Percentiles rank a stretch among this genome's conserved stretches.
These are phyloP conservation scores for Leucopsar rothschildi DNA, from an alignment of 2,113 vertebrate genomes.

Conservation along the genomic window DNA sequence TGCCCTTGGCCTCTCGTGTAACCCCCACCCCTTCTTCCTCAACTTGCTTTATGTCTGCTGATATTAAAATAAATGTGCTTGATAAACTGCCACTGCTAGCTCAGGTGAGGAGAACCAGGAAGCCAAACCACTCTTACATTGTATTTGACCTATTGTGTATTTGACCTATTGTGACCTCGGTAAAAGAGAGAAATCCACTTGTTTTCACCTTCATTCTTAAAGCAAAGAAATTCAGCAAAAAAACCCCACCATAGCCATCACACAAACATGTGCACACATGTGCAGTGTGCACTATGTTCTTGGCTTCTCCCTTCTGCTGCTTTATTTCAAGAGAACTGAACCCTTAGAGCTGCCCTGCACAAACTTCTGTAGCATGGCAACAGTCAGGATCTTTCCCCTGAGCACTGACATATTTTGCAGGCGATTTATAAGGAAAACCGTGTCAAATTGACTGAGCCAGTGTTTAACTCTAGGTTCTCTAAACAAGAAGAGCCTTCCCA, in stretches of 20 bases:
- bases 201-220: background rate
- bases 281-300: background rate
- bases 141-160: background rate
- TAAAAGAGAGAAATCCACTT: background rate
- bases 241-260: background rate
- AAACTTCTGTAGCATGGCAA: background rate
- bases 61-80: background rate
- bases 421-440: background rate
- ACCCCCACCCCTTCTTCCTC: background rate
- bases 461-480: background rate
- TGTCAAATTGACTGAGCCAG: background rate
- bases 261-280: background rate
- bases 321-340: background rate
- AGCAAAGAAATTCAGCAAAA: background rate
- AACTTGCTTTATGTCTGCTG: constrained; percentile 10
- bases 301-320: background rate
- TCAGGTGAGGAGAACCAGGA: background rate
- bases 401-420: background rate
- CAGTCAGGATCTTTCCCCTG: background rate
- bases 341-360: fast-evolving
- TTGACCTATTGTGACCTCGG: background rate
- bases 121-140: background rate
- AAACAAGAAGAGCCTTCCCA: background rate
- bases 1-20: constrained; percentile 6
- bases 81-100: background rate